Percentiles rank a stretch among this genome's conserved stretches.
phyloP scores from a whole-genome alignment of 2,797 vertebrate genomes.

The Todus mexicanus region DNA sequence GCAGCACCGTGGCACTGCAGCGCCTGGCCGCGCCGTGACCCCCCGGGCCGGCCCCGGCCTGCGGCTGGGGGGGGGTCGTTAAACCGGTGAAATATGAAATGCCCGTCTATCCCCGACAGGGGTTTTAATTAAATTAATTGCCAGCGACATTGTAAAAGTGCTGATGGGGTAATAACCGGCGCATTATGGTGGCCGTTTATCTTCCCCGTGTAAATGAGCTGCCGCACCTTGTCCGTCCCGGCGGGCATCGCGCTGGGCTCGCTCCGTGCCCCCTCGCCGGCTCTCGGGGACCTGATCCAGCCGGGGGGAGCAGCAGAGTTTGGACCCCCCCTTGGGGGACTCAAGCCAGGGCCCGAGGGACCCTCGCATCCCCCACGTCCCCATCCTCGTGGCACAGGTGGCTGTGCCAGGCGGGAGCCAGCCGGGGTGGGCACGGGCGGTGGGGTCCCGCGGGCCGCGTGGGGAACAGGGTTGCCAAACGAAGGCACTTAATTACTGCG shows the following conservation, averaged over 20 bases:
- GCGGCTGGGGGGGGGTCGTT: constrained; percentile 67
- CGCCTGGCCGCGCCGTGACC: background rate
- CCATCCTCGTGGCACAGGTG: rapidly evolving
- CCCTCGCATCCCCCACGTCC: rapidly evolving
- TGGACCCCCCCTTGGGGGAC: background rate
- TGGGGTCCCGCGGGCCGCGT: background rate
- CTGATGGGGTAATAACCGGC: constrained; percentile 90
- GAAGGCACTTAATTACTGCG: constrained; percentile 75
- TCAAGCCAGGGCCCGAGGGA: background rate
- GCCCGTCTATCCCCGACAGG: constrained; percentile 82
- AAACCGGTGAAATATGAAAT: constrained; percentile 87
- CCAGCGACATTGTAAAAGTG: constrained; percentile 86
- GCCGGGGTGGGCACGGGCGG: background rate
- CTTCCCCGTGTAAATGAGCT: constrained; percentile 80
- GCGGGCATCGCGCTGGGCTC: background rate
- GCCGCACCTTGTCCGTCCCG: constrained; percentile 43
- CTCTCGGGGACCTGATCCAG: background rate
- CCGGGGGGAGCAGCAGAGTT: background rate
- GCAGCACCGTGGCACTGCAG: background rate
- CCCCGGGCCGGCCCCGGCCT: background rate
- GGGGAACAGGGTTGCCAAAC: constrained; percentile 12
- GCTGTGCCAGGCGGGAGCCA: background rate
- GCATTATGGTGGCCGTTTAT: constrained; percentile 81
- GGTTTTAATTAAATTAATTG: constrained; percentile 98
- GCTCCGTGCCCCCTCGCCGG: rapidly evolving